Conservation (phyloP, 2,113 vertebrate genomes). For the Esox niger region DNA sequence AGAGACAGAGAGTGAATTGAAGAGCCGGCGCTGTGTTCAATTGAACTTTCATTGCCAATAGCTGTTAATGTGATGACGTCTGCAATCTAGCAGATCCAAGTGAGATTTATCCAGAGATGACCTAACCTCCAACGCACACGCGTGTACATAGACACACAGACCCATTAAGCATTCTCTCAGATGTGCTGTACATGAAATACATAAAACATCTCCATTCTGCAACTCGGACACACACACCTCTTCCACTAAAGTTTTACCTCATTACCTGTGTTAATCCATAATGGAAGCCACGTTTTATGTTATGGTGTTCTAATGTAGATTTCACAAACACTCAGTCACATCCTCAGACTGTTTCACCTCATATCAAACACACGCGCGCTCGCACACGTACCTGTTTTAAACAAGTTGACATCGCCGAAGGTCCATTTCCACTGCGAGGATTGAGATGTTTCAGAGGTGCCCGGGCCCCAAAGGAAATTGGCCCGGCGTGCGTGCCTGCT, state of each 20-base stretch:
- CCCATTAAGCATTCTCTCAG: neutral
- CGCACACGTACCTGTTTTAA: neutral
- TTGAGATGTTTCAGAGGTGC: too few species aligned
- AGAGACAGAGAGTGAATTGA: slow-evolving; percentile 15
- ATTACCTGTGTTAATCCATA: too few species aligned
- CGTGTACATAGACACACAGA: slow-evolving; percentile 2
- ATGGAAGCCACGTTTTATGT: too few species aligned
- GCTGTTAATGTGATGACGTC: slow-evolving; percentile 55
- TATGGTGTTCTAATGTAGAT: too few species aligned
- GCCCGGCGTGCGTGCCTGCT: too few species aligned
- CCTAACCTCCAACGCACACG: neutral
- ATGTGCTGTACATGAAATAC: neutral
- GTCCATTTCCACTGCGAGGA: too few species aligned
- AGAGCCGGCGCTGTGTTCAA: slow-evolving; percentile 19
- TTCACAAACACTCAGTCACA: too few species aligned
- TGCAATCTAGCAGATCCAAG: slow-evolving; percentile 33
- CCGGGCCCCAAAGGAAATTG: too few species aligned
- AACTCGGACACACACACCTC: slow-evolving; percentile 2
- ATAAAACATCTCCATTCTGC: neutral
- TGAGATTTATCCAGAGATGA: slow-evolving; percentile 48
- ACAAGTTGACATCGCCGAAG: too few species aligned
- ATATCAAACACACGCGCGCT: slow-evolving; percentile 1
- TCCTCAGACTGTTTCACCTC: neutral
- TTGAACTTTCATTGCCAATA: slow-evolving; percentile 44
- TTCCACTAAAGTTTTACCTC: neutral